Evolutionary conservation across 2,113 vertebrate genomes (phyloP).

Genomic region (Reinhardtius hippoglossoides): DNA sequence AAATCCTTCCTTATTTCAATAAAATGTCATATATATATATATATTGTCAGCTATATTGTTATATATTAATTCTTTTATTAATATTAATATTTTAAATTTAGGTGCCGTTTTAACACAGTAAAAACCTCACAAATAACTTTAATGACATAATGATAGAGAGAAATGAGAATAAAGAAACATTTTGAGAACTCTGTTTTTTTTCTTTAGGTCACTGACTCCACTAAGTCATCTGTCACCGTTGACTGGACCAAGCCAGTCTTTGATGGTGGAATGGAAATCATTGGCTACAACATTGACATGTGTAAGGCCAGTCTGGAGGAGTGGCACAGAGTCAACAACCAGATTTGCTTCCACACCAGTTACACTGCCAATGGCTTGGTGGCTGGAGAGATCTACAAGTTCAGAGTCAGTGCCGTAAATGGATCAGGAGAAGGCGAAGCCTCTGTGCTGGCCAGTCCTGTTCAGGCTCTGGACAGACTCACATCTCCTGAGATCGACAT

Average conservation of each 20-base stretch:
- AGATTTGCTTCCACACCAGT: constrained; percentile 91
- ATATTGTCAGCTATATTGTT: neutral
- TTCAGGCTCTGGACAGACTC: constrained; percentile 92
- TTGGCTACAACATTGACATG: constrained; percentile 99
- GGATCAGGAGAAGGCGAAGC: constrained; percentile 92
- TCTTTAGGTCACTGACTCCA: constrained; percentile 90
- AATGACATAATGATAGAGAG: neutral
- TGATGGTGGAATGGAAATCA: constrained; percentile 95
- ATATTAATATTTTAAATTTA: neutral
- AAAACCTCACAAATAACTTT: neutral
- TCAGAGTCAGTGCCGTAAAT: constrained; percentile 95
- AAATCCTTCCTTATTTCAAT: neutral
- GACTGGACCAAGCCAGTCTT: constrained; percentile 97
- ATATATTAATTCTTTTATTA: neutral
- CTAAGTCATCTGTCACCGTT: constrained; percentile 93
- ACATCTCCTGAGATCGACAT: constrained; percentile 95
- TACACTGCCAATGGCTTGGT: constrained; percentile 90
- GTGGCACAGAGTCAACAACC: constrained; percentile 94
- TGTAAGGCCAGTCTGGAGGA: constrained; percentile 95
- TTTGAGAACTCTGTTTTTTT: neutral
- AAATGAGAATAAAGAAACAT: too few relatives aligned
- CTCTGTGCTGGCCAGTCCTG: constrained; percentile 87
- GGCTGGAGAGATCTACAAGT: constrained; percentile 95
- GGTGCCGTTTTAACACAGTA: neutral
- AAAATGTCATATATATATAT: neutral